Percentiles rank a stretch among this genome's conserved stretches.
Evolutionary conservation across 2,797 vertebrate genomes (phyloP).

Genomic region (Helarctos malayanus): DNA sequence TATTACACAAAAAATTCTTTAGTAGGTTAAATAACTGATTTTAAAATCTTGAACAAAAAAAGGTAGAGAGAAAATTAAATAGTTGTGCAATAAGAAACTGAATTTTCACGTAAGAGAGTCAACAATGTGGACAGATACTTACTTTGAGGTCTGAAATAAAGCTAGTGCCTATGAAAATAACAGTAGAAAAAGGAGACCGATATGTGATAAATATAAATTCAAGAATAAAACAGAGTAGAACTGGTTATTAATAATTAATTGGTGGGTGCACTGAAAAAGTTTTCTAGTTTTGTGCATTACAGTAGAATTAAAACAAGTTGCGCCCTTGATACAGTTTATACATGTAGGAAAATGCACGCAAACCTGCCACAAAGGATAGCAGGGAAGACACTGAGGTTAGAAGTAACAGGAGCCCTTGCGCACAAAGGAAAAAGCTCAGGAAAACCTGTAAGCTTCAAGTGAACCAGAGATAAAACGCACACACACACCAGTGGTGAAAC

Average conservation of each 20-base stretch:
- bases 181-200: neutral
- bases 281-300: neutral
- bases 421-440: neutral
- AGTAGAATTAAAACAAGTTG: slow-evolving; percentile 47
- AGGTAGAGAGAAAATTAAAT: slow-evolving; percentile 28
- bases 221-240: slow-evolving; percentile 33
- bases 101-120: neutral
- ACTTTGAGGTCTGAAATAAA: slow-evolving; percentile 62
- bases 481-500: neutral
- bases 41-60: slow-evolving; percentile 61
- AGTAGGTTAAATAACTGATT: slow-evolving; percentile 27
- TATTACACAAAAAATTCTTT: slow-evolving; percentile 40
- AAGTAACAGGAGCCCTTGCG: neutral
- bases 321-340: neutral
- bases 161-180: neutral
- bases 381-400: neutral
- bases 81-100: neutral
- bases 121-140: slow-evolving; percentile 47
- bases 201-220: slow-evolving; percentile 5
- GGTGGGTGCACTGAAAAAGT: neutral
- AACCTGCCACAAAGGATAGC: neutral
- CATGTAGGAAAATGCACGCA: neutral
- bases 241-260: neutral
- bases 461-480: neutral
- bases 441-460: neutral